phyloP scores from a whole-genome alignment of 2,888 invertebrate genomes.

The Andrena dorsata region DNA sequence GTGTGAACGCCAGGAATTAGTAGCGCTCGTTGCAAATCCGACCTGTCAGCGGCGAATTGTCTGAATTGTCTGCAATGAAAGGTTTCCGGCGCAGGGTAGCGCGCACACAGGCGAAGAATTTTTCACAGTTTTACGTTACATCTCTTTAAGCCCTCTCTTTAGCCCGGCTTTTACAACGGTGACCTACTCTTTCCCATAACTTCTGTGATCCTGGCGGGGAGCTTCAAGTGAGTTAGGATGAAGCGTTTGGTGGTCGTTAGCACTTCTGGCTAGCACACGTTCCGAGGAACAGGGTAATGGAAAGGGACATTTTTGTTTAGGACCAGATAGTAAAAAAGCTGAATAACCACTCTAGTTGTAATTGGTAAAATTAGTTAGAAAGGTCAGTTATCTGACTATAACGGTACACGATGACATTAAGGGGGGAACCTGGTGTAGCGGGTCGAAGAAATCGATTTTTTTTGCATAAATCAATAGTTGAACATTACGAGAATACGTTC shows the following conservation, averaged over 20 bases:
- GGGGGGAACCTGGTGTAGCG: too few species aligned
- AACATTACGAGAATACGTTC: too few species aligned
- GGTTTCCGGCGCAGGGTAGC: conserved; percentile 61
- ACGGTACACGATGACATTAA: too few species aligned
- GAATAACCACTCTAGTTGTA: too few species aligned
- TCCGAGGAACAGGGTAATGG: not conserved
- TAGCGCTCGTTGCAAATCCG: conserved; percentile 54
- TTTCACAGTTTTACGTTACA: conserved; percentile 59
- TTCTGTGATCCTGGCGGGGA: conserved; percentile 8
- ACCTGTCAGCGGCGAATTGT: conserved; percentile 67
- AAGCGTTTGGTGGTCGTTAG: conserved; percentile 12
- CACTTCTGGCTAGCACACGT: not conserved
- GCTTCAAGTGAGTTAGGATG: not conserved
- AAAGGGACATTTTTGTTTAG: too few species aligned
- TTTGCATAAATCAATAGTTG: too few species aligned
- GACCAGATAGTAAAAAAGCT: too few species aligned
- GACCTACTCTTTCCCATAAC: not conserved
- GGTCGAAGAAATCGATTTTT: too few species aligned
- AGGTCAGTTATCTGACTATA: too few species aligned
- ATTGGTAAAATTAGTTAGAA: too few species aligned
- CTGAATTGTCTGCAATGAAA: conserved; percentile 70
- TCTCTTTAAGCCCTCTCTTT: not conserved
- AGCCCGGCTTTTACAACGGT: not conserved
- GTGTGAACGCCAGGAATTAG: conserved; percentile 51
- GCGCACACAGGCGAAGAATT: conserved; percentile 31